Evolutionary conservation across 1,140 invertebrate species (phyloP).

Genomic region (fruit fly (Drosophila melanogaster)): DNA sequence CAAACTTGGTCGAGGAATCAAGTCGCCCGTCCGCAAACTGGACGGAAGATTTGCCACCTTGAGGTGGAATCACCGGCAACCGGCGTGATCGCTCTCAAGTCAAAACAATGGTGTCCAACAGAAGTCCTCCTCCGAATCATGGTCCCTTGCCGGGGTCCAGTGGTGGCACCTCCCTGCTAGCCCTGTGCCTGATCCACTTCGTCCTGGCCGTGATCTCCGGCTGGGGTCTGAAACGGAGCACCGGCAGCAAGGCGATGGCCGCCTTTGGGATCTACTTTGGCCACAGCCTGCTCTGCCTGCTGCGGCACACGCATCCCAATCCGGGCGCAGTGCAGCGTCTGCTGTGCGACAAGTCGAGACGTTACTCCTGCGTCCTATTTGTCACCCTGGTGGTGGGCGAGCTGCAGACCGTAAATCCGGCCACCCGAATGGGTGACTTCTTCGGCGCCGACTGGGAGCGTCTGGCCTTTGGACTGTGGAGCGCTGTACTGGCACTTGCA

Average conservation of each 20-base stretch:
- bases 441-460: constrained; percentile 43
- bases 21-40: neutral
- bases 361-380: constrained; percentile 62
- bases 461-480: constrained; percentile 46
- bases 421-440: constrained; percentile 11
- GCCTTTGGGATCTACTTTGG: constrained; percentile 64
- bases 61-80: neutral
- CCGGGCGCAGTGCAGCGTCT: constrained; percentile 56
- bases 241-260: constrained; percentile 43
- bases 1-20: neutral
- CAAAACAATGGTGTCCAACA: neutral
- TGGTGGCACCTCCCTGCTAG: constrained; percentile 48
- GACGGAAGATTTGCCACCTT: neutral
- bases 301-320: constrained; percentile 75
- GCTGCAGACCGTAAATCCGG: constrained; percentile 40
- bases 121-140: constrained; percentile 4
- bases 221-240: constrained; percentile 64
- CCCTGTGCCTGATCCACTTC: constrained; percentile 62
- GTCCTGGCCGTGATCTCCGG: constrained; percentile 63
- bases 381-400: constrained; percentile 62
- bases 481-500: constrained; percentile 26
- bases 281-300: constrained; percentile 60
- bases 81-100: neutral
- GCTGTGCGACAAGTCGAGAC: constrained; percentile 54
- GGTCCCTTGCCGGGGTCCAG: neutral